phyloP scores from a whole-genome alignment of 1,140 invertebrate genomes.

The Cydia strobilella region DNA sequence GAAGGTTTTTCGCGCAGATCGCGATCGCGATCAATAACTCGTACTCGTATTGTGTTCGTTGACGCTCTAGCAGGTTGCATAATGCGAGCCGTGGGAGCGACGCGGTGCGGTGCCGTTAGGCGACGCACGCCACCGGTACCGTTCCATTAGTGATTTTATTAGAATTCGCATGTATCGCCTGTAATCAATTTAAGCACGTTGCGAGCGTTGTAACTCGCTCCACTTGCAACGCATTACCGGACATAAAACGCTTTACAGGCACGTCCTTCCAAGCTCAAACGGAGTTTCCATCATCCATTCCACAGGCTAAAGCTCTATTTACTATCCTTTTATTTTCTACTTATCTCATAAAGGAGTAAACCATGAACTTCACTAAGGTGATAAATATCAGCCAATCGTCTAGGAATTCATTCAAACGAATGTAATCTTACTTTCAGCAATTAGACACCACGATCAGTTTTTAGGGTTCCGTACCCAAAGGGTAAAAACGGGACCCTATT shows the following conservation, averaged over 20 bases:
- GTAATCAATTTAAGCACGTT: constrained; percentile 72
- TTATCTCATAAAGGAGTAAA: not conserved
- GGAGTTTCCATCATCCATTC: constrained; percentile 43
- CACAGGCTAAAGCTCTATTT: constrained; percentile 39
- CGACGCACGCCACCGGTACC: constrained; percentile 75
- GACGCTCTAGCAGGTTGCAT: constrained; percentile 66
- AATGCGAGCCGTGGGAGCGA: constrained; percentile 71
- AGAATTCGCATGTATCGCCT: constrained; percentile 75
- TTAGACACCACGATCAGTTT: no score
- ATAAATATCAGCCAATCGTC: no score
- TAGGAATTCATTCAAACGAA: no score
- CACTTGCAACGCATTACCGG: constrained; percentile 61
- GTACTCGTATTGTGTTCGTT: constrained; percentile 61
- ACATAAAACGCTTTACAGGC: constrained; percentile 59
- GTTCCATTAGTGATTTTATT: constrained; percentile 78
- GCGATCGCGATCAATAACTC: constrained; percentile 58
- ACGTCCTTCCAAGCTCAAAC: constrained; percentile 57
- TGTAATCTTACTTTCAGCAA: no score
- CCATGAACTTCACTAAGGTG: not conserved
- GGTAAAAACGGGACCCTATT: no score
- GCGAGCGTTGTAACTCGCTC: constrained; percentile 56
- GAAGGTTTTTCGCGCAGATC: constrained; percentile 56
- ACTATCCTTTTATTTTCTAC: not conserved
- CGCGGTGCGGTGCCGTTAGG: constrained; percentile 65
- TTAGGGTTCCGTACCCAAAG: no score